Base-by-base conservation (phyloP, 64 coral and sea anemone species). In the Dendrophyllia cribrosa region DNA sequence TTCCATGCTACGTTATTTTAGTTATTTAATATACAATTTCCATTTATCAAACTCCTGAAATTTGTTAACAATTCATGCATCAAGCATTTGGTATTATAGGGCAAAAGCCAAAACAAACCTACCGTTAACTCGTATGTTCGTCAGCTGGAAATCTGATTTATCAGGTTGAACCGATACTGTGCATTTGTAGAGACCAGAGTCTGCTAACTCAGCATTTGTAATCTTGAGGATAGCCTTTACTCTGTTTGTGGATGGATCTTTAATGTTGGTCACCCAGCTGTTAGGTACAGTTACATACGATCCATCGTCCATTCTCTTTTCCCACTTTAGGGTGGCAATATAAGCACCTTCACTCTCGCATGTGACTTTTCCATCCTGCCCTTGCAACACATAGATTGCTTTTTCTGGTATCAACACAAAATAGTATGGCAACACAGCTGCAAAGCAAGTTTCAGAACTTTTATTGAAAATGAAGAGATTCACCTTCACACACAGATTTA, bases 101-200 rank as follows among this genome's bases (percentile, higher is more conserved):
- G 34, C 34, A 34, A 34, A 34, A 34, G 34, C 34, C 34, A 34
- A 34, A 34, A 34, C 12, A 7, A 56, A 56, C 53, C 12, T 56
- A 56, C 53, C 53, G 7, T 56, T 56, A 9, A 56, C 53, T 56
- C 53, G 7, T 9, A 56, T 56, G 5, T 1, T 12, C 7, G 6
- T 56, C 7, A 56, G 53, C 53, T 56, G 3, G 53, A 56, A 56
- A 12, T 56, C 53, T 9, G 53, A 56, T 56, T 56, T 56, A 56
- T 56, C 5, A 56, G 53, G 53, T 56, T 56, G 7, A 5, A 56
- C 53, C 53, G 6, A 5, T 56, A 56, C 53, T 7, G 7, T 56
- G 53, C 78, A 62, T 19, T 82, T 59, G 61, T 82, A 82, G 22
- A 61, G 17, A 56, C 55, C 78, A 8, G 13, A 19, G 61, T 65